phyloP scores from a whole-genome alignment of 2,888 invertebrate genomes.

The Pachydiplax longipennis region DNA sequence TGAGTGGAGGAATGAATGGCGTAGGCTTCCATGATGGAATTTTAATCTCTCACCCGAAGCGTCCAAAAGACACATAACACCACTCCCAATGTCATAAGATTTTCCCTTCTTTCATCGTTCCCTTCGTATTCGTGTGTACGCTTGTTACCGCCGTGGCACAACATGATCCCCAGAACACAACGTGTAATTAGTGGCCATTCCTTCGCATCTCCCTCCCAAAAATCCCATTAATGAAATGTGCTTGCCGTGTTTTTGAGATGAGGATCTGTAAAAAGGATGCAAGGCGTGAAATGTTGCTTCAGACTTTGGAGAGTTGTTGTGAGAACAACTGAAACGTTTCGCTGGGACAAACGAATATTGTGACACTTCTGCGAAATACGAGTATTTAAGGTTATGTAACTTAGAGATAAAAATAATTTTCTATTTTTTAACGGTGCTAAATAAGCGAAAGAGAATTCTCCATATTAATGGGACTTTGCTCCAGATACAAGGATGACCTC shows the following conservation, averaged over 20 bases:
- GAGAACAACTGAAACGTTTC: no score
- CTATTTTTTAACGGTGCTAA: no score
- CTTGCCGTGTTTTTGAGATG: background rate
- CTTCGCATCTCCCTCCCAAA: background rate
- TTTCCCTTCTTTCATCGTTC: background rate
- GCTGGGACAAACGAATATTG: no score
- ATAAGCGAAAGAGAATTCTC: no score
- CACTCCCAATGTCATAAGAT: background rate
- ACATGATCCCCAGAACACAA: background rate
- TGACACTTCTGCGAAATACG: no score
- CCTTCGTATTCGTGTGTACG: background rate
- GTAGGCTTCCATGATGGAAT: background rate
- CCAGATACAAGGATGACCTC: no score
- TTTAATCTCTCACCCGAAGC: background rate
- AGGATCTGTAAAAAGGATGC: background rate
- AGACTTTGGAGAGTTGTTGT: background rate
- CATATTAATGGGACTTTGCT: no score
- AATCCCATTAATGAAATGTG: background rate
- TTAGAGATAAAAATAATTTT: no score
- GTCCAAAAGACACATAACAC: background rate
- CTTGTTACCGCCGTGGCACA: background rate
- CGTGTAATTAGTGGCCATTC: background rate
- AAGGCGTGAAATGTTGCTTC: background rate
- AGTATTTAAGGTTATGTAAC: no score
- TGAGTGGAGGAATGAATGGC: background rate